Evolutionary conservation across 2,888 invertebrate genomes (phyloP).

Genomic region (Eupithecia subfuscata): DNA sequence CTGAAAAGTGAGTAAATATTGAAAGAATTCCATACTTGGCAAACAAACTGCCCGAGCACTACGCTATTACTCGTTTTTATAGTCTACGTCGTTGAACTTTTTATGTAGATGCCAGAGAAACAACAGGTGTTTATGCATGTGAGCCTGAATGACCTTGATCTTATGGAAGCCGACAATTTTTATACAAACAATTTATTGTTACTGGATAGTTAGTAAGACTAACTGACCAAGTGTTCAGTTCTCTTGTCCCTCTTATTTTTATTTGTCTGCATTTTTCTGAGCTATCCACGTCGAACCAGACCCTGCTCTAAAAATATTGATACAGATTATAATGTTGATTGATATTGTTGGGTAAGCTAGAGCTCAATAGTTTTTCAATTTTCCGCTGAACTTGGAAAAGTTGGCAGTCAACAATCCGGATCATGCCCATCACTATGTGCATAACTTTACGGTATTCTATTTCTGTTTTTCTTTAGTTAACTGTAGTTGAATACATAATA

Average conservation of each 20-base stretch:
- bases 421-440: constrained; percentile 26
- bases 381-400: neutral
- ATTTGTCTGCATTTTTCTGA: neutral
- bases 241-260: neutral
- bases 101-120: neutral
- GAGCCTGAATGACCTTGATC: neutral
- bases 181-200: neutral
- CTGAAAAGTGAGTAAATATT: neutral
- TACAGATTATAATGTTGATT: neutral
- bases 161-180: neutral
- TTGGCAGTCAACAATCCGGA: constrained; percentile 12
- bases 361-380: constrained; percentile 7
- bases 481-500: neutral
- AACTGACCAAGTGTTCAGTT: neutral
- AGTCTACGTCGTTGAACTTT: neutral
- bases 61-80: neutral
- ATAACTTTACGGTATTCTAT: constrained; percentile 20
- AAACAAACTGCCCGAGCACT: neutral
- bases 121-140: neutral
- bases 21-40: neutral
- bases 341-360: neutral
- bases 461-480: constrained; percentile 4
- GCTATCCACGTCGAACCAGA: neutral
- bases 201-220: neutral
- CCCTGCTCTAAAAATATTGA: neutral